Conservation (phyloP, 1,140 invertebrate genomes). For the Cepaea nemoralis region DNA sequence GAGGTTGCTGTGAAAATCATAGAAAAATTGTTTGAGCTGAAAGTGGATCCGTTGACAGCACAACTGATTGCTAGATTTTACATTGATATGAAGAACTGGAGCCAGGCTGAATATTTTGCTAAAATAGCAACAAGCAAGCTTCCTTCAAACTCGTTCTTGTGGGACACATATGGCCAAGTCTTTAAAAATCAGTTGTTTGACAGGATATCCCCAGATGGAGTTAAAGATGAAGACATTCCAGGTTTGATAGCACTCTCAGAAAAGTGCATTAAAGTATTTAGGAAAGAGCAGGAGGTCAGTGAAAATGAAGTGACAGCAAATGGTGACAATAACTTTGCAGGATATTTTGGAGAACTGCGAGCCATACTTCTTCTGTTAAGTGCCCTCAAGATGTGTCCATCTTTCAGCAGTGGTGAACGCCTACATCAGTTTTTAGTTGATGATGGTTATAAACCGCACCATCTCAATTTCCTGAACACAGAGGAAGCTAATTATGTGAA, state of each 20-base stretch:
- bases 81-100: conserved; percentile 49
- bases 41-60: conserved; percentile 51
- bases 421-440: conserved; percentile 45
- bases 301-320: conserved; percentile 37
- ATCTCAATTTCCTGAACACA: conserved; percentile 4
- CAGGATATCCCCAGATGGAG: conserved; percentile 4
- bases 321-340: conserved; percentile 44
- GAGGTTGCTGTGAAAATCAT: conserved; percentile 47
- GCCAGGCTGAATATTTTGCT: conserved; percentile 46
- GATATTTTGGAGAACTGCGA: conserved; percentile 50
- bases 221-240: conserved; percentile 31
- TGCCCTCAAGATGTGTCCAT: conserved; percentile 5
- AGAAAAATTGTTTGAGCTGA: conserved; percentile 40
- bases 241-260: conserved; percentile 37
- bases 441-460: neutral
- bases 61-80: conserved; percentile 53
- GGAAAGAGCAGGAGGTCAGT: conserved; percentile 47
- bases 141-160: conserved; percentile 51
- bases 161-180: conserved; percentile 53
- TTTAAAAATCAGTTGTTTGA: conserved; percentile 45
- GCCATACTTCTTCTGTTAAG: conserved; percentile 37
- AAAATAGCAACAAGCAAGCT: conserved; percentile 38
- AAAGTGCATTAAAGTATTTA: conserved; percentile 46
- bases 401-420: conserved; percentile 20
- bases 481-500: conserved; percentile 35